Base-by-base conservation (phyloP, 2,888 invertebrate species). In the Chaetogeoica ovagalla region DNA sequence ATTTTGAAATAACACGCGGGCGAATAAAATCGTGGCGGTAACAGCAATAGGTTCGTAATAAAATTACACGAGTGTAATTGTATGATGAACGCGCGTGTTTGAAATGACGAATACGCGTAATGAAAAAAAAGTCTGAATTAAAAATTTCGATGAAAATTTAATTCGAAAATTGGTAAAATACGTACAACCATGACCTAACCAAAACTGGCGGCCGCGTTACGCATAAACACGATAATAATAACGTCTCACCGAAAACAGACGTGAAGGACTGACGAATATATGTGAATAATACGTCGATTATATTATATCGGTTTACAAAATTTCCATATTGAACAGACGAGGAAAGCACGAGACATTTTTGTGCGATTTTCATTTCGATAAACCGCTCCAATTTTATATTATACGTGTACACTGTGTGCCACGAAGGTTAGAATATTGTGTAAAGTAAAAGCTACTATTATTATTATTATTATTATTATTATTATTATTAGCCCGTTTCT, bases 201-300 rank as follows among this genome's bases (percentile, higher is more conserved):
- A 3, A 23, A 2, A 59, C 21, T 59, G 59, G 11, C 60, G 11
- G 1, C 5, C 43, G 21, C 21, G 65, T 43, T 43, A 48, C 43
- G 65, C 65, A 13, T 39, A 66, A 66, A 66, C 30, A 39, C 63
- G 19, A 8, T 63, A 63, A 63, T 63, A 39, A 43, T 30, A 30
- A 30, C 30, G 30, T 19, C 39, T 8, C 39, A 19, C 37, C 39
- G 9, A 63, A 30, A 30, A 19, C 0, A 63, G 63, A 39, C 8
- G 19, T 39, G 37, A n/a, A 63, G 63, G 19, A 39, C 39, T 19
- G 9, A 39, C 1, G 9, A 43, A 9, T 5, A 63, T 63, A 39
- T 30, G 65, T 6, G 0, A 30, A 43, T 65, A 3, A 39, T 65
- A 30, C 4, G 30, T 30, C 4, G 30, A 30, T 30, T 30, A 4